These are phyloP conservation scores for Fopius arisanus DNA, from an alignment of 1,140 invertebrate species.

Conservation along the genomic window DNA sequence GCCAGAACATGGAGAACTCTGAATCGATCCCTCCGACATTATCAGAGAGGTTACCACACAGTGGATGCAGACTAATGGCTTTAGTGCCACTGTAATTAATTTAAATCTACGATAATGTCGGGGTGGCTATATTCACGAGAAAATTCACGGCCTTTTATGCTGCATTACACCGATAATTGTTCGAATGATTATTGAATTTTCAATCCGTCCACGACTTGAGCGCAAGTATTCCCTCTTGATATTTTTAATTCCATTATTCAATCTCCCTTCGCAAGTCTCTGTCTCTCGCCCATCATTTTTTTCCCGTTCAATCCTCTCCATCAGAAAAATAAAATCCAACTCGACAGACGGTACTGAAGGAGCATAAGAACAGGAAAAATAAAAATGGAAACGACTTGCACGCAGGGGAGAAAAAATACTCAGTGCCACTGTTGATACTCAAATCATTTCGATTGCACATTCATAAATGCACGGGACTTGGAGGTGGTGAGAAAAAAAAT, in stretches of 20 bases:
- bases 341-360: neutral
- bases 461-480: neutral
- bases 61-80: constrained; percentile 8
- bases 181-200: neutral
- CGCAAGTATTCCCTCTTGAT: neutral
- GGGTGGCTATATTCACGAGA: neutral
- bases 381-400: neutral
- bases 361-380: neutral
- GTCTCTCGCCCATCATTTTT: neutral
- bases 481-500: neutral
- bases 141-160: too few species aligned
- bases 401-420: neutral
- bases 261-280: neutral
- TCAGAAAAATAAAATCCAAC: neutral
- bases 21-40: neutral
- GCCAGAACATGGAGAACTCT: neutral
- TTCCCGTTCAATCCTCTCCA: neutral
- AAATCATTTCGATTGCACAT: neutral
- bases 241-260: neutral
- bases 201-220: neutral
- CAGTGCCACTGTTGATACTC: neutral
- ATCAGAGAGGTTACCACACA: neutral
- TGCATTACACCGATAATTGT: neutral
- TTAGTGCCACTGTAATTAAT: constrained; percentile 9
- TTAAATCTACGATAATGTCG: neutral